Base-by-base conservation (phyloP, 2,888 invertebrate species). In the Agrochola litura region DNA sequence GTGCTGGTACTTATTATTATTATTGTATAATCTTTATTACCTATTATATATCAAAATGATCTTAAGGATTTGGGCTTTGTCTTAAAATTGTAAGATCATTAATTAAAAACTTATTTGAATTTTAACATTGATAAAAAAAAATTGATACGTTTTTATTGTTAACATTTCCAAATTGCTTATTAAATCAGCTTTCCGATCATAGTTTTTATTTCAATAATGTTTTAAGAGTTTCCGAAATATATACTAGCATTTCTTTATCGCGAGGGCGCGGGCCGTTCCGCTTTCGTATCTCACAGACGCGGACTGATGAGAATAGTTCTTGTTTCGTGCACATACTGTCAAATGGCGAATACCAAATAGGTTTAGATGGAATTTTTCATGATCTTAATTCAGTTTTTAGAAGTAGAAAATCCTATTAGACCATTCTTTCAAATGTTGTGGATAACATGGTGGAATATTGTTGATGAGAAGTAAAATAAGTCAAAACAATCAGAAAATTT, bases 1-100 rank as follows among this genome's bases (percentile, higher is more conserved):
- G 68, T 60, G n/a, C n/a, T 22, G 22, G 41, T n/a, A n/a, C n/a
- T 49, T 67, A 54, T 56, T 67, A 54, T 56, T 56, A 16, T 61
- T 63, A 9, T 67, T 52, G 5, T 22, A 5, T 54, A 10, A 37
- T 61, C 6, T 65, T 64, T 22, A 49, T 67, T 37, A 64, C 49
- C 6, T 54, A 56, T n/a, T 52, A 54, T 3, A 54, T 9, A 54
- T 9, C 54, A 22, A 22, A 54, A 22, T 54, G 2, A 22, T 9
- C 54, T 22, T 54, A 8, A 52, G 22, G 22, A 22, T 22, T 54
- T 54, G 9, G 54, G 22, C 22, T 54, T n/a, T 54, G 22, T 54
- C 10, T 3, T 49, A 16, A 49, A 49, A 49, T 46, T 46, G 49
- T 49, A 49, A 14, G 49, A 49, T 49, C 6, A 49, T 49, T 16